Percentiles rank a stretch among this genome's conserved stretches.
Evolutionary conservation across 2,797 vertebrate species (phyloP).

Genomic region (Kryptopterus vitreolus): DNA sequence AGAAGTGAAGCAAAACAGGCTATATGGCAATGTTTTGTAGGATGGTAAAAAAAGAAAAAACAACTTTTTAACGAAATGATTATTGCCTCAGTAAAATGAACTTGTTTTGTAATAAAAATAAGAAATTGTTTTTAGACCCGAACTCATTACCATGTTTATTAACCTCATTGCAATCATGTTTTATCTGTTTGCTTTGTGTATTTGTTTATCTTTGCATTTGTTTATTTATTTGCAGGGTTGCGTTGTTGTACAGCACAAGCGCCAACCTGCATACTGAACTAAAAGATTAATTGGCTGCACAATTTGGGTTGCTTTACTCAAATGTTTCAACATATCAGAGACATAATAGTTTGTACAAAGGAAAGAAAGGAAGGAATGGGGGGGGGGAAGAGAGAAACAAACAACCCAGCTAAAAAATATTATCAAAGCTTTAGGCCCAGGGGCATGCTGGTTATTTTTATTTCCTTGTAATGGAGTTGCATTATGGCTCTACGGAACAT

Average conservation of each 20-base stretch:
- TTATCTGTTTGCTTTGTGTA: conserved; percentile 49
- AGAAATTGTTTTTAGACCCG: conserved; percentile 30
- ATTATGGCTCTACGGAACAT: conserved; percentile 48
- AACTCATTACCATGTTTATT: conserved; percentile 55
- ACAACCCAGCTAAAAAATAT: conserved; percentile 41
- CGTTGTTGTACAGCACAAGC: conserved; percentile 42
- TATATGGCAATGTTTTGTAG: neutral
- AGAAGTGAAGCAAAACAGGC: neutral
- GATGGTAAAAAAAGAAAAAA: too few relatives aligned
- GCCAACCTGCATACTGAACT: conserved; percentile 56
- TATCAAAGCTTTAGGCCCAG: conserved; percentile 59
- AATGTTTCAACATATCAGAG: conserved; percentile 56
- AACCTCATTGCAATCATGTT: conserved; percentile 46
- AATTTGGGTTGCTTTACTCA: conserved; percentile 57
- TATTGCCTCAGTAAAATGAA: neutral
- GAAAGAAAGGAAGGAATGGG: neutral
- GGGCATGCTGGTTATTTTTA: conserved; percentile 61
- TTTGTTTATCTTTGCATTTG: too few relatives aligned
- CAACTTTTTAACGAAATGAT: neutral
- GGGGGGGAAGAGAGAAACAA: too few relatives aligned
- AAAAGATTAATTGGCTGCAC: conserved; percentile 58
- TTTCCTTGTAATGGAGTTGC: conserved; percentile 59
- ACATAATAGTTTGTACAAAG: conserved; percentile 52
- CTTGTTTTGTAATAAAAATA: conserved; percentile 19
- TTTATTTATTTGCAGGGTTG: conserved; percentile 59